Base-by-base conservation (phyloP, 2,113 vertebrate genomes). In the Cepphus grylle region DNA sequence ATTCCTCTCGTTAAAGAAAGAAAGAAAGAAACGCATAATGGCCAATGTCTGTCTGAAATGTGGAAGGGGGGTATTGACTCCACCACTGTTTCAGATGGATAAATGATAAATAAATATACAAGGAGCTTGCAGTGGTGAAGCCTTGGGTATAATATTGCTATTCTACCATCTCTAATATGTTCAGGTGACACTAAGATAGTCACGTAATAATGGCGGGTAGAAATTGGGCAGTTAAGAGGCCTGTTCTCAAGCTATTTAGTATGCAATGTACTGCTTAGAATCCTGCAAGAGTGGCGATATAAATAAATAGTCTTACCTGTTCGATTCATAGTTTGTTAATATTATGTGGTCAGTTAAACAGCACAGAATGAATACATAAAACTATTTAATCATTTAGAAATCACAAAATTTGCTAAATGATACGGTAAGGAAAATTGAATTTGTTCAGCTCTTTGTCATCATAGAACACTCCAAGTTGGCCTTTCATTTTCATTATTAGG, bases 361-460 rank as follows among this genome's bases (percentile, higher is more conserved):
- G 22, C 6, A 45, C 15, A 47, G 56, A 74, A 74, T 11, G 29
- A 78, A 90, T 71, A 81, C 5, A 74, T 74, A 55, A 67, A 59
- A 89, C 78, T 81, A 93, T 72, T 74, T 86, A 67, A 81, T 95
- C 11, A 49, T 63, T 92, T 71, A 95, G 52, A 81, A 86, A 92
- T 88, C 52, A 71, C 30, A 63, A 43, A 63, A 81, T 81, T 92
- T 76, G 3, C 86, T 84, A 76, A 88, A 89, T 92, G 30, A 63
- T 40, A 77, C 25, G n/a, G 65, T 84, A 78, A 85, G 62, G 16
- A 92, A 81, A 89, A 79, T 45, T 45, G 27, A 69, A 88, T 88
- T 96, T 93, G 25, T 91, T 66, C 52, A 81, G 23, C 21, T 89
- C 76, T 90, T 65, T 95, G 66, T 85, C 72, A 61, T 49, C 1